Base-by-base conservation (phyloP, 1,140 invertebrate genomes). In the Apis cerana region DNA sequence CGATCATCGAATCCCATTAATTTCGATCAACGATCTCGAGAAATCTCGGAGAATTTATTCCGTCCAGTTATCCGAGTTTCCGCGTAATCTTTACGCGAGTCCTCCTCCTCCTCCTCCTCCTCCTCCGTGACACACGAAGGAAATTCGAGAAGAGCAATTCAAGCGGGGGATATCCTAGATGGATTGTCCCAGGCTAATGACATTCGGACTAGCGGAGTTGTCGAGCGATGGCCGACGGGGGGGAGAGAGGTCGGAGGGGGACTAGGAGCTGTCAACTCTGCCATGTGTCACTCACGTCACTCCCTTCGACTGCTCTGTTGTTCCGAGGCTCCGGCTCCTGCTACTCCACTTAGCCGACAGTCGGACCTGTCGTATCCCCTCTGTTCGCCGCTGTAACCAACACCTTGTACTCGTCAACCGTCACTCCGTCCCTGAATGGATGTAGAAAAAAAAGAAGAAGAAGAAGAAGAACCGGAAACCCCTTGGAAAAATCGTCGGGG, bases 341-440 rank as follows among this genome's bases (percentile, higher is more conserved):
- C 79, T 88, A 88, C 87, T 88, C 83, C 87, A 88, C 87, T 88
- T 88, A 88, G 80, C 78, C 70, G 76, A 77, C 86, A 88, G 86
- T 85, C 75, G 75, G 85, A 88, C 83, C 86, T 88, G 86, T 88
- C 87, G 71, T 72, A 72, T 71, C 78, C 69, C 77, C 77, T 88
- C 80, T 86, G 85, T 86, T 84, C 82, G 62, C 68, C 62, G 75
- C 77, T 87, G 81, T 87, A 87, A 87, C 85, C 77, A 75, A 87
- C 86, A 87, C 86, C 82, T 83, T 75, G 82, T 67, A 77, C 76
- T 75, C 76, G 71, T 81, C 72, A 68, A n/a, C 72, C 21, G 50
- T 65, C 61, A 21, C 12, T 43, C 48, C 62, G 71, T 72, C 62
- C 50, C 56, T 56, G 71, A 65, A 62, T 52, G 21, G 12, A 27